A percentile compares a stretch with the other conserved stretches of the same genome.
Conservation (phyloP, 1,140 invertebrate species). For the Samia ricini region DNA sequence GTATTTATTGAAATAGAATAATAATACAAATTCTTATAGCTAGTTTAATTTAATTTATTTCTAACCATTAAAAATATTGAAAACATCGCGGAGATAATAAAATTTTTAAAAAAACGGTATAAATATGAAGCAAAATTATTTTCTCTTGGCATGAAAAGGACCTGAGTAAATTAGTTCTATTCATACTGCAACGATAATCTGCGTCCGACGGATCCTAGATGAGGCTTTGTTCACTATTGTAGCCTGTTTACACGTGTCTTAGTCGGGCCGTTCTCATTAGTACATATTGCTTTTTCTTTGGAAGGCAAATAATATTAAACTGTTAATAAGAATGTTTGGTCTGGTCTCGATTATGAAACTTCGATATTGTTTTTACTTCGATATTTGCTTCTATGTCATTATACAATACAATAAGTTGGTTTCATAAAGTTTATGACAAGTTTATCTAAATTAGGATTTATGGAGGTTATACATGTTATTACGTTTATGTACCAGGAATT, state of each 20-base stretch:
- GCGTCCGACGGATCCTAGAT: constrained; percentile 26
- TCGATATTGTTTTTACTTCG: too few relatives aligned
- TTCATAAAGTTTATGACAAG: too few relatives aligned
- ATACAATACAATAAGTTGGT: too few relatives aligned
- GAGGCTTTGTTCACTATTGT: constrained; percentile 8
- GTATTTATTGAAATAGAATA: too few relatives aligned
- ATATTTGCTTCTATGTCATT: too few relatives aligned
- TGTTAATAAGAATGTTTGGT: too few relatives aligned
- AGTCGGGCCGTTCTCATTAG: not conserved
- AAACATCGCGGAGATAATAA: not conserved
- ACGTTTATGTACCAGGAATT: too few relatives aligned
- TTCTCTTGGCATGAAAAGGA: constrained; percentile 2
- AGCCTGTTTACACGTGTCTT: not conserved
- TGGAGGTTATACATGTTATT: too few relatives aligned
- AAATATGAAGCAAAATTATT: constrained; percentile 12
- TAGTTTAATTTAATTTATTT: too few relatives aligned
- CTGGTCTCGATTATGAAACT: too few relatives aligned
- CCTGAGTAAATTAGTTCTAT: constrained; percentile 36
- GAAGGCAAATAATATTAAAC: not conserved
- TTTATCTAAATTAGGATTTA: too few relatives aligned
- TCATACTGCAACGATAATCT: constrained; percentile 30
- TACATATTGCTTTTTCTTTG: not conserved
- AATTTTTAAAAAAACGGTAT: constrained; percentile 16
- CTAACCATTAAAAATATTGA: not conserved
- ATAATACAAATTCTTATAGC: too few relatives aligned